Evolutionary conservation across 2,888 invertebrate genomes (phyloP), one percentile per base, ranked within the genome.

Genomic region (Laothoe populi): DNA sequence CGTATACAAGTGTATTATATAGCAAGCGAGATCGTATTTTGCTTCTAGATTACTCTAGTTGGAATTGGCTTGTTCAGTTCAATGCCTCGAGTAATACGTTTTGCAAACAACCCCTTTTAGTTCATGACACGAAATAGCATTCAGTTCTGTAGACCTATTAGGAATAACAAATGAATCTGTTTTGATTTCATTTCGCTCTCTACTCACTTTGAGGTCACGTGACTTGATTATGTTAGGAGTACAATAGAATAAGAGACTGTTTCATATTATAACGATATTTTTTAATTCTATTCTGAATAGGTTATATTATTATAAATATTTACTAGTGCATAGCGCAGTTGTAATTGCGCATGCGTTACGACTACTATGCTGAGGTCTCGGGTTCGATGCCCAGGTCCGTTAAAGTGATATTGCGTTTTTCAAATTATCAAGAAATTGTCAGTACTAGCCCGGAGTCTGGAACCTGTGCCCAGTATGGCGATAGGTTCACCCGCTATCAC

Each of bases 21-120:
- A 24, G 49, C 57, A 66, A 65, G 64, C 65, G 67, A 69, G 71
- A 76, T 77, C 74, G 68, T 68, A 72, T 66, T 72, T 77, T 74
- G 74, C 76, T 78, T 75, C 71, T 70, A 79, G 77, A 82, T 82
- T 80, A 82, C 64, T 65, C 62, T 70, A 71, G 78, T 82, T 80
- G 68, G 71, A 80, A 82, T 81, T 81, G 82, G 82, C 76, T 78
- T 74, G 75, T 82, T 76, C 79, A 79, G 74, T 74, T 78, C 76
- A 78, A 78, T 81, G 79, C 78, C 63, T 79, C 71, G 74, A 63
- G 73, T 84, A 84, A 84, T 84, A 83, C 76, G 74, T 77, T 77
- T 72, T 69, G 77, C 80, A 79, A 81, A 80, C 79, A 80, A 64
- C 70, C 64, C 72, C 72, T 70, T 78, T 77, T 71, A 76, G 71